Evolutionary conservation across 2,113 vertebrate species (phyloP), one percentile per base, ranked within the genome.

Genomic region (Brienomyrus longianalis): DNA sequence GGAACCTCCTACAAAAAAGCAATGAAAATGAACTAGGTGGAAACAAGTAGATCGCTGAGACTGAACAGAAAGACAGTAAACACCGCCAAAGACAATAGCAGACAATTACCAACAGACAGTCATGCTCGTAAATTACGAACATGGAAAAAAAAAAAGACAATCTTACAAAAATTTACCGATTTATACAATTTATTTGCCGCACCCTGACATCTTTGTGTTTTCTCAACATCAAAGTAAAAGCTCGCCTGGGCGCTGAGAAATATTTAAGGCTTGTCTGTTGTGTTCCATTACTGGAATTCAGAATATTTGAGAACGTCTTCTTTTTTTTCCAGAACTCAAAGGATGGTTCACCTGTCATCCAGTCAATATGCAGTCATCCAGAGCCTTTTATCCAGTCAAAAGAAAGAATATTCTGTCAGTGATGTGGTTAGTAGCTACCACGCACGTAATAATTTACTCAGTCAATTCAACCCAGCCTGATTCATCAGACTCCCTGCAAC

Each of bases 1-100:
- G 88, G 96, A 96, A 50, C 97, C 97, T 92, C 97, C 97, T 98
- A 93, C 87, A 90, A 19, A 50, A 51, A 47, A 86, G 7, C n/a
- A 91, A 17, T n/a, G 11, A 56, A 13, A 59, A 89, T 74, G 27
- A 47, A 47, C 39, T 43, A 74, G n/a, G 31, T 17, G 2, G 62
- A 27, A 66, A 52, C n/a, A 19, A 45, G 48, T 21, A 86, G 80
- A 83, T 83, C 2, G 15, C 13, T 77, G 35, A 52, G 15, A 35
- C 83, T 54, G 7, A 54, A 56, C 48, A 87, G 7, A 87, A 56
- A 48, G 6, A 50, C 23, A 50, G 3, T 17, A 86, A 52, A 87
- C 31, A 8, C 2, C 19, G 48, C 15, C 83, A 84, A 48, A 84
- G 21, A 4, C 45, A 84, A 48, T 31, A 31, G 31, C 31, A 31